Evolutionary conservation across 2,113 vertebrate species (phyloP).

Genomic region (Pandion haliaetus): DNA sequence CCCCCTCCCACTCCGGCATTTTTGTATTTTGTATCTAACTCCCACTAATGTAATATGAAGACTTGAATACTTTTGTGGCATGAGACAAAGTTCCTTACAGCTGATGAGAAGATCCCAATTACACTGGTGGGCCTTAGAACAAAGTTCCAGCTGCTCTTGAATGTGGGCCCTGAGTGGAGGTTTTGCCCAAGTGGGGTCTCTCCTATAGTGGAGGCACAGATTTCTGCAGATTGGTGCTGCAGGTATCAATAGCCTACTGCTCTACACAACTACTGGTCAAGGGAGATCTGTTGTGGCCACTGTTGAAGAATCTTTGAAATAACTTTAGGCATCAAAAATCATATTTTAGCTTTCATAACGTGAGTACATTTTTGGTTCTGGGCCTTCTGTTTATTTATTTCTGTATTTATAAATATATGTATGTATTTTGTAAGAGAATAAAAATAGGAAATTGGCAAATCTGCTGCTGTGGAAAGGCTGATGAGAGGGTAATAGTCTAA

Average conservation of each 20-base stretch:
- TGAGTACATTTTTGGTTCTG: neutral
- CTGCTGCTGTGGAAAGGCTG: neutral
- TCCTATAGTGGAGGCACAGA: too few relatives aligned
- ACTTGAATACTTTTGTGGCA: neutral
- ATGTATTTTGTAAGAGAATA: neutral
- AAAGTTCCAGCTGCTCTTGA: neutral
- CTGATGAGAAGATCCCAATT: neutral
- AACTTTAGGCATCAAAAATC: neutral
- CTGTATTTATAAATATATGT: neutral
- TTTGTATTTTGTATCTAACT: neutral
- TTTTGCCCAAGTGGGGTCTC: neutral
- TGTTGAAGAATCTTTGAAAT: neutral
- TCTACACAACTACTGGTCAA: neutral
- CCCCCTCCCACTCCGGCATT: neutral
- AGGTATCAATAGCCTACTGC: neutral
- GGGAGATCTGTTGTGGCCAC: neutral
- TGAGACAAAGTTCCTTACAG: neutral
- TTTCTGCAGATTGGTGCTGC: neutral
- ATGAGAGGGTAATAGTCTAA: neutral
- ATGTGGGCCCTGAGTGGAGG: neutral
- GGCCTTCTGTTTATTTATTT: neutral
- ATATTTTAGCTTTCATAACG: neutral
- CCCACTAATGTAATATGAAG: neutral
- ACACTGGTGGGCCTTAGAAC: rapidly evolving
- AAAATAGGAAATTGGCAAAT: neutral